Conservation (phyloP, 2,113 vertebrate genomes). For the Sorex araneus region DNA sequence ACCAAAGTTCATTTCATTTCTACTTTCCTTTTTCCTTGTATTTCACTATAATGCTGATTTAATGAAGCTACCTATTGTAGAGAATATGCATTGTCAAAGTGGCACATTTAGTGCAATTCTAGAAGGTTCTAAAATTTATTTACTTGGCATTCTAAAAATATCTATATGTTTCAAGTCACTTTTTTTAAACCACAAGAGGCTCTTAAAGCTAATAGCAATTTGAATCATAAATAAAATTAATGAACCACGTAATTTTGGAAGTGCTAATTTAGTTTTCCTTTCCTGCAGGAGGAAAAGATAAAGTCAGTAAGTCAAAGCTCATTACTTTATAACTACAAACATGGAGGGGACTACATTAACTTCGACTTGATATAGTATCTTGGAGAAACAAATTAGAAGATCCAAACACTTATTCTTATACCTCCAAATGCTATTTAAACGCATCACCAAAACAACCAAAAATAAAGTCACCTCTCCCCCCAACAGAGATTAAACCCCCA, state of each 20-base stretch:
- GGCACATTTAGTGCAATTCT: not conserved
- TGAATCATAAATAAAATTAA: constrained; percentile 55
- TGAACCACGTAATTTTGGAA: constrained; percentile 55
- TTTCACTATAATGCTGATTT: not conserved
- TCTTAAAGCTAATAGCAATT: constrained; percentile 52
- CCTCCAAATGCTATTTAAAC: constrained; percentile 50
- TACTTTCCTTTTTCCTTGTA: not conserved
- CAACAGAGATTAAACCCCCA: constrained; percentile 48
- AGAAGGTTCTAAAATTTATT: constrained; percentile 17
- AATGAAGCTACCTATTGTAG: not conserved
- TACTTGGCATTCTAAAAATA: constrained; percentile 36
- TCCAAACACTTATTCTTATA: not conserved
- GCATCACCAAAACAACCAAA: not conserved
- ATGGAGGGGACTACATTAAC: not conserved
- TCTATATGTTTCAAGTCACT: not conserved
- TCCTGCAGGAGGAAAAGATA: constrained; percentile 1
- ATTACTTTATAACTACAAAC: constrained; percentile 2
- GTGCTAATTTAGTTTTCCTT: constrained; percentile 29
- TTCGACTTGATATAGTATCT: not conserved
- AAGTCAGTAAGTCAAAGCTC: constrained; percentile 53
- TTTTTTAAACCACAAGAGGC: not conserved
- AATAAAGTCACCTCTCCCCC: constrained; percentile 31
- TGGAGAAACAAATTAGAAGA: constrained; percentile 52
- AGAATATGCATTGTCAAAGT: not conserved
- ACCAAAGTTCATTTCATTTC: constrained; percentile 16